Evolutionary conservation across 2,888 invertebrate species (phyloP).

Genomic region (Polyommatus icarus): DNA sequence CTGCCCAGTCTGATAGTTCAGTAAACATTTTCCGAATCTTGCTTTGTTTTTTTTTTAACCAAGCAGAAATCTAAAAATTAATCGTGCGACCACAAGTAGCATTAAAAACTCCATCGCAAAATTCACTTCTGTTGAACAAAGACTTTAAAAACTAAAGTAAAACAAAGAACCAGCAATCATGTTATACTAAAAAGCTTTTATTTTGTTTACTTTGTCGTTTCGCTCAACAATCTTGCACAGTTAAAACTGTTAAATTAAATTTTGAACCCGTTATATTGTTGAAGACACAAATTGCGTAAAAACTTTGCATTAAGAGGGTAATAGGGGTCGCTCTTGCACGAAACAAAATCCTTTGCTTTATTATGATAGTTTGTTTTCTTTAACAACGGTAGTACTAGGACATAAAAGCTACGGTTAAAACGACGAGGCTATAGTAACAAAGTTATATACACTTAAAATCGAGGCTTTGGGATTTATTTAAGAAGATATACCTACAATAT

Average conservation of each 20-base stretch:
- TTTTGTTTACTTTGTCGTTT: conserved; percentile 16
- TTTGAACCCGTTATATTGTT: conserved; percentile 19
- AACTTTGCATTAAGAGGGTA: conserved; percentile 5
- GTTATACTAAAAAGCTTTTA: conserved; percentile 14
- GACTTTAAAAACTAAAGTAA: conserved; percentile 1
- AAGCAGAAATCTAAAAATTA: background rate
- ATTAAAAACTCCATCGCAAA: conserved; percentile 5
- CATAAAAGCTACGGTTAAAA: background rate
- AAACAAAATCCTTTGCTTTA: background rate
- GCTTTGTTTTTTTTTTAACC: background rate
- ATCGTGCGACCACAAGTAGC: background rate
- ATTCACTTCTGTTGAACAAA: conserved; percentile 1
- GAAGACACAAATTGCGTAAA: conserved; percentile 1
- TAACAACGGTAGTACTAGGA: background rate
- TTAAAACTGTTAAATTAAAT: conserved; percentile 19
- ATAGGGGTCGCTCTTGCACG: background rate
- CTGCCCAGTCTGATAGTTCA: no score
- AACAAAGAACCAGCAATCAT: conserved; percentile 17
- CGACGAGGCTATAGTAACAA: background rate
- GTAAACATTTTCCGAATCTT: background rate
- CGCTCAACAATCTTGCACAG: conserved; percentile 13
- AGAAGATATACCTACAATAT: no score
- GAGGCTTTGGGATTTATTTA: background rate
- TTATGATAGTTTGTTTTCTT: background rate
- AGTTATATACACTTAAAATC: background rate